Base-by-base conservation (phyloP, 2,113 vertebrate genomes). In the Ammodramus savannarum region DNA sequence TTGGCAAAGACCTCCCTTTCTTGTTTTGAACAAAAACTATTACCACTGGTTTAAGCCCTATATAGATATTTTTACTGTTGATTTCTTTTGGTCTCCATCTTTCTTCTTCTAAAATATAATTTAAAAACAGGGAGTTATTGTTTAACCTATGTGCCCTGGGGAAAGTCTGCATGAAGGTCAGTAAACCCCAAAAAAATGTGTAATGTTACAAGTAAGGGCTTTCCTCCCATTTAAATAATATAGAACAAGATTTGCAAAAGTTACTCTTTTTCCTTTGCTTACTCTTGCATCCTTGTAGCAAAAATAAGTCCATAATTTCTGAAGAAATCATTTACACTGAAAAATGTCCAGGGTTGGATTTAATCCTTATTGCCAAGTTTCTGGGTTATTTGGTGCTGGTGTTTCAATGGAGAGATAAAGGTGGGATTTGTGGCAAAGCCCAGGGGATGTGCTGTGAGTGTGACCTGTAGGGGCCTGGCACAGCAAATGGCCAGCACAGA, bases 161-260 rank as follows among this genome's bases (percentile, higher is more conserved):
- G 44, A 66, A 82, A 44, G 48, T 71, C 11, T 34, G 81, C 8
- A 1, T 41, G 22, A 55, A 82, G 43, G 38, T 49, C 52, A 25
- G 54, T 44, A n/a, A 23, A 77, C 82, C 51, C 11, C 32, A 12
- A 36, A 62, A 59, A 73, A 39, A 19, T 11, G 23, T 71, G 25
- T 77, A 72, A 57, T 32, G 38, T 62, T 61, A 81, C 82, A 83
- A n/a, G 4, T 51, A 74, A 78, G 71, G 69, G 62, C 76, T 81
- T 91, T 94, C 77, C 61, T 93, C 95, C 57, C 89, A 65, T 96
- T 94, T 90, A 96, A 96, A 96, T 97, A 95, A 91, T 29, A 89
- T 48, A 91, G 36, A 94, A 77, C 43, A 86, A 49, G 68, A 62
- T 92, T 91, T 93, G 77, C 59, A 90, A 90, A 83, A 49, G 66